Evolutionary conservation across 2,888 invertebrate genomes (phyloP), one percentile per base, ranked within the genome.

Genomic region (Chalcis sispes): DNA sequence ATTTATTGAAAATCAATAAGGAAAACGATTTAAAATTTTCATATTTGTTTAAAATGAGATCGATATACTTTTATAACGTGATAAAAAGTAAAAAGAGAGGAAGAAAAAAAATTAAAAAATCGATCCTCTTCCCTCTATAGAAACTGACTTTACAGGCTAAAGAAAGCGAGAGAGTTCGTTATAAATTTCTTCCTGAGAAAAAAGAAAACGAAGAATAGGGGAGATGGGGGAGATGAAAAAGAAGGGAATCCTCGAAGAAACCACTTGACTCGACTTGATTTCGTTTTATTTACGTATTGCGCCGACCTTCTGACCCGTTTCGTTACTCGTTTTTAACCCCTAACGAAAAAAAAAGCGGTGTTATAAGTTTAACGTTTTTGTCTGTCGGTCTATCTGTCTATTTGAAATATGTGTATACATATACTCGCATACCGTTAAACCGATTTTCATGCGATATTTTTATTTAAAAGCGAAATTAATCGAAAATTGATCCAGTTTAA

Each of bases 291-390:
- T 64, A 56, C 40, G 72, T 58, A 70, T 46, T n/a, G n/a, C 46
- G 27, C 23, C 73, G 73, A 77, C 65, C 72, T 59, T 72, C 67
- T 73, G 70, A 73, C 69, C 77, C 73, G 70, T 70, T 77, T 77
- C 73, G 65, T 73, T 70, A 70, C 54, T 54, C 42, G n/a, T n/a
- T n/a, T n/a, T n/a, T n/a, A n/a, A n/a, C n/a, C n/a, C n/a, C n/a
- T n/a, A n/a, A n/a, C n/a, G n/a, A n/a, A n/a, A n/a, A n/a, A n/a
- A n/a, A n/a, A n/a, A n/a, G n/a, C n/a, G n/a, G n/a, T n/a, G n/a
- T n/a, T n/a, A n/a, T n/a, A n/a, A n/a, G n/a, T n/a, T n/a, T n/a
- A n/a, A n/a, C n/a, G n/a, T n/a, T n/a, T n/a, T n/a, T n/a, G n/a
- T n/a, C n/a, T n/a, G n/a, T n/a, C n/a, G n/a, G n/a, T n/a, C n/a